Evolutionary conservation across 2,888 invertebrate species (phyloP).

Genomic region (Thera obeliscata): DNA sequence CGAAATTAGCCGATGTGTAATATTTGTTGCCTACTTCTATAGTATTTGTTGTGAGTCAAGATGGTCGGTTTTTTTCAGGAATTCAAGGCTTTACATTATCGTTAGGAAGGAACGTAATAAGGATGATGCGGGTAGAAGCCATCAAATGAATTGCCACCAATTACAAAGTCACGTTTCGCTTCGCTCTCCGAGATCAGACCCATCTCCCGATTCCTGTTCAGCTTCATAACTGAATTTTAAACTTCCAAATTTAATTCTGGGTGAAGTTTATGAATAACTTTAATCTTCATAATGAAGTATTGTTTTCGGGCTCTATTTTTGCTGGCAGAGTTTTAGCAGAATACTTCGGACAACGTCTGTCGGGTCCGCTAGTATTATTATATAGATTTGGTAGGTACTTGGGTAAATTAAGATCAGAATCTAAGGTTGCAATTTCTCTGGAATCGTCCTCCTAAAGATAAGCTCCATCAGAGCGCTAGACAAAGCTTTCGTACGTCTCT

Average conservation of each 20-base stretch:
- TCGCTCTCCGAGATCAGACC: constrained; percentile 16
- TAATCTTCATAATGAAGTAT: constrained; percentile 8
- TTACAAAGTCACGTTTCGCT: constrained; percentile 18
- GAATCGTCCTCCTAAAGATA: no score
- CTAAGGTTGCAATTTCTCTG: no score
- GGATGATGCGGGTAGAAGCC: constrained; percentile 17
- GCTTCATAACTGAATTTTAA: constrained; percentile 19
- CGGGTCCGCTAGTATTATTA: no score
- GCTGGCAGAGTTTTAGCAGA: no score
- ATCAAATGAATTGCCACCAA: constrained; percentile 35
- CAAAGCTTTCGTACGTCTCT: neutral
- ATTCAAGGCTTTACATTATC: constrained; percentile 8
- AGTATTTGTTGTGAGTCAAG: no score
- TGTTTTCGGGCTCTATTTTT: constrained; percentile 5
- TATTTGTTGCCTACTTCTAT: no score
- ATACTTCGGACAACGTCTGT: no score
- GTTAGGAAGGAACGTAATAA: constrained; percentile 27
- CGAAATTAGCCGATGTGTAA: no score
- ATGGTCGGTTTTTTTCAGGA: neutral
- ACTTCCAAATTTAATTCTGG: constrained; percentile 19
- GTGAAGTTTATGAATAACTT: constrained; percentile 25
- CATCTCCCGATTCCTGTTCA: constrained; percentile 20
- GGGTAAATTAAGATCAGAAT: no score
- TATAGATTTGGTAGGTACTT: no score
- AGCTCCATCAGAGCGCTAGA: no score